Evolutionary conservation across 2,113 vertebrate species (phyloP).

Genomic region (Onychostruthus taczanowskii): DNA sequence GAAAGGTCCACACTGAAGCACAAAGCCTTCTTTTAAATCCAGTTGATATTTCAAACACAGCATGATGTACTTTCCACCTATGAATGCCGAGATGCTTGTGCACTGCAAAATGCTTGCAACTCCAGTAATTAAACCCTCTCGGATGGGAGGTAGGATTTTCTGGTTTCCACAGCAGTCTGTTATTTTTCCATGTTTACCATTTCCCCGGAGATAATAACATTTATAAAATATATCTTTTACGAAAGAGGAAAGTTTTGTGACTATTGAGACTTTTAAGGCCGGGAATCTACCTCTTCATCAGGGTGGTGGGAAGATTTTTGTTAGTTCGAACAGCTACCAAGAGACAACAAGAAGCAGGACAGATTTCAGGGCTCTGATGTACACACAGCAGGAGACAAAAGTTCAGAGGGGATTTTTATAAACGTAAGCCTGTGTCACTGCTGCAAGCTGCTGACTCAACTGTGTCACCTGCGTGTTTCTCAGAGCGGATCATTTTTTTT

Average conservation of each 20-base stretch:
- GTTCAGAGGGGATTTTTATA: slow-evolving; percentile 61
- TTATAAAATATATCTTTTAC: not conserved
- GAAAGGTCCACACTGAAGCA: slow-evolving; percentile 49
- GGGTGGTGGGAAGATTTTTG: not conserved
- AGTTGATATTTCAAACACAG: slow-evolving; percentile 62
- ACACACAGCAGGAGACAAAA: not conserved
- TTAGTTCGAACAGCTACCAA: not conserved
- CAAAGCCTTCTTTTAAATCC: slow-evolving; percentile 59
- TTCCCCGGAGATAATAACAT: not conserved
- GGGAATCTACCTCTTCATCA: not conserved
- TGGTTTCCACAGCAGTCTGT: not conserved
- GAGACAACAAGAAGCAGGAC: not conserved
- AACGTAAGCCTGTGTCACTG: slow-evolving; percentile 60
- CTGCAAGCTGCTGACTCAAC: slow-evolving; percentile 66
- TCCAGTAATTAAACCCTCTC: slow-evolving; percentile 19
- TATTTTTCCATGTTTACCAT: not conserved
- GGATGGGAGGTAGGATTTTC: not conserved
- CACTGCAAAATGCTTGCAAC: not conserved
- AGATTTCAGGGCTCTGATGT: not conserved
- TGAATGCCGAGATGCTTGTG: slow-evolving; percentile 28
- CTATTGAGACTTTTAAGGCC: not conserved
- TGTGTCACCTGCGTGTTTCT: slow-evolving; percentile 64
- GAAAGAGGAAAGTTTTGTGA: not conserved
- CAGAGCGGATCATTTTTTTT: slow-evolving; percentile 46
- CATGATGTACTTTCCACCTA: slow-evolving; percentile 52